These are phyloP conservation scores for Hesperophylax magnus DNA, from an alignment of 1,140 invertebrate species.

Conservation along the genomic window DNA sequence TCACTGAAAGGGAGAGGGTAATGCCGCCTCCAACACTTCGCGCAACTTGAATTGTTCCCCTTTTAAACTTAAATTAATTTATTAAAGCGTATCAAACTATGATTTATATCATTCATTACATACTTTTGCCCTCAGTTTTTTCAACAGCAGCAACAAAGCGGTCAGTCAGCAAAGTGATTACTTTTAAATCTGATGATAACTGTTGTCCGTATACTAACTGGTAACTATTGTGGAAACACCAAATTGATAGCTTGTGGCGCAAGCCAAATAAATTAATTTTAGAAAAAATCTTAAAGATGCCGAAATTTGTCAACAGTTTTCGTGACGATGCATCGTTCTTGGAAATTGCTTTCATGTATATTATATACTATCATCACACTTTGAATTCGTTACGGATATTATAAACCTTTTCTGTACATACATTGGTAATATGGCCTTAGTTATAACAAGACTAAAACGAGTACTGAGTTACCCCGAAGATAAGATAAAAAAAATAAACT, in stretches of 20 bases:
- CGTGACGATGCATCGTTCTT: constrained; percentile 31
- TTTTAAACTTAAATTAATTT: too few relatives aligned
- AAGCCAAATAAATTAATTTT: constrained; percentile 7
- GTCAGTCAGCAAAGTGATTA: constrained; percentile 1
- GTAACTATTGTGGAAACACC: constrained; percentile 21
- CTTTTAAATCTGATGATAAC: constrained; percentile 27
- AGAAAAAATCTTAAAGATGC: constrained; percentile 20
- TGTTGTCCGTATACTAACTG: constrained; percentile 4
- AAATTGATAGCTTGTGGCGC: constrained; percentile 19
- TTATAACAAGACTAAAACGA: too few relatives aligned
- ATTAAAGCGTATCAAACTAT: neutral
- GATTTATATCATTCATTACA: constrained; percentile 40
- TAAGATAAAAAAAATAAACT: too few relatives aligned
- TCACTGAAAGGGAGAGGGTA: too few relatives aligned
- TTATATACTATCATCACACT: too few relatives aligned
- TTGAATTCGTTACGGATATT: too few relatives aligned
- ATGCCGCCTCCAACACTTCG: too few relatives aligned
- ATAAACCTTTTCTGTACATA: too few relatives aligned
- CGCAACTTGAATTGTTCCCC: too few relatives aligned
- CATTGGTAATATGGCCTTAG: too few relatives aligned
- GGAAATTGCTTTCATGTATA: too few relatives aligned
- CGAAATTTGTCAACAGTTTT: constrained; percentile 19
- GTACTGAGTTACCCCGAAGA: too few relatives aligned
- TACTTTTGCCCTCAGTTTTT: neutral
- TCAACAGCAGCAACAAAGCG: neutral